Evolutionary conservation across 2,888 invertebrate genomes (phyloP), one percentile per base, ranked within the genome.

Genomic region (Zootermopsis nevadensis): DNA sequence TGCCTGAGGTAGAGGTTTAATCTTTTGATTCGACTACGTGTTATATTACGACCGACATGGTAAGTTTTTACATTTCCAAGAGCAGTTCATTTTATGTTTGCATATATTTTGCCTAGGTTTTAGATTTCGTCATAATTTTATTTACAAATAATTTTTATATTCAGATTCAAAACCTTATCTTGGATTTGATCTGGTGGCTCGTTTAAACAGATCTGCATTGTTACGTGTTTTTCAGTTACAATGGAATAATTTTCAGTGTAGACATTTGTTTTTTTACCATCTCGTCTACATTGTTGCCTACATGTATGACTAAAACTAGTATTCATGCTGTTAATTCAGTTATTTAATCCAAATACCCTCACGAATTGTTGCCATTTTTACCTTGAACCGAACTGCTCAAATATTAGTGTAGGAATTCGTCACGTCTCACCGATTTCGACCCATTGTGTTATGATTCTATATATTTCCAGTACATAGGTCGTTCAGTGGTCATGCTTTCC

Each of bases 11-110:
- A 38, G 31, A 30, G n/a, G 8, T 60, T 35, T 33, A 27, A 53
- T 48, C 48, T 31, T 66, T 53, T 60, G 79, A 79, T 79, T 79
- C 79, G 79, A 79, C 55, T 66, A 66, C 55, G 15, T 60, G 33
- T 38, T 31, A 10, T 15, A 79, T 66, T 79, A 79, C 79, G 79
- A 79, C 60, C 66, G 24, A 79, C 66, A 66, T 60, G 79, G 79
- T 79, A 27, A 79, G 79, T 79, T n/a, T 38, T 7, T 74, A 15
- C 60, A n/a, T 60, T 60, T 60, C n/a, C n/a, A 60, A n/a, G 8
- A 60, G n/a, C 27, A 27, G n/a, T 60, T 27, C 60, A n/a, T 8
- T 60, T n/a, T 60, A 60, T 27, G n/a, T 6, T 60, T n/a, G n/a
- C 27, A 48, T 19, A 48, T 60, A 27, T 60, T 60, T 60, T n/a